Percentiles rank a stretch among this genome's conserved stretches.
These are phyloP conservation scores for Dicentrarchus labrax DNA, from an alignment of 2,113 vertebrate species.

Conservation along the genomic window DNA sequence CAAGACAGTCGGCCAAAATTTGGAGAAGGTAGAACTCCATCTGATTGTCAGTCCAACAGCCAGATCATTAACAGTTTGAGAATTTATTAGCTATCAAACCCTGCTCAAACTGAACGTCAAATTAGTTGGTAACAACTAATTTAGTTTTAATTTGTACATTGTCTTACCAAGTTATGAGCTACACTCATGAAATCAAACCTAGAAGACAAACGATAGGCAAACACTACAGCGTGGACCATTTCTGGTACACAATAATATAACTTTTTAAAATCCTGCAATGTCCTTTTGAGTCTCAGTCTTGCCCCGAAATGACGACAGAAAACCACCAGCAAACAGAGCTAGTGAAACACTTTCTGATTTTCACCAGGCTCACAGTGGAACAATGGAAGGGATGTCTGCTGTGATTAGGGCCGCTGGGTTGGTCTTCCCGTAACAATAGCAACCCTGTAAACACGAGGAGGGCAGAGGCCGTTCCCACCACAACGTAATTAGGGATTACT, in stretches of 20 bases:
- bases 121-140: not conserved
- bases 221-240: not conserved
- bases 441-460: constrained; percentile 62
- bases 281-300: too few species aligned
- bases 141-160: not conserved
- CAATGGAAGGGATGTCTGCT: constrained; percentile 71
- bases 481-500: constrained; percentile 43
- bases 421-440: constrained; percentile 64
- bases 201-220: not conserved
- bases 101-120: not conserved
- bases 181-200: not conserved
- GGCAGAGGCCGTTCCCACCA: constrained; percentile 48
- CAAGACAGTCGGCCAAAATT: not conserved
- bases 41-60: too few species aligned
- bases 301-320: constrained; percentile 10
- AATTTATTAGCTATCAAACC: too few species aligned
- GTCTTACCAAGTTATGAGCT: not conserved
- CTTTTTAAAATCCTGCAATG: too few species aligned
- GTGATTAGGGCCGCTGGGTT: constrained; percentile 39
- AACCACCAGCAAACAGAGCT: constrained; percentile 18
- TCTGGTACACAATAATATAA: not conserved
- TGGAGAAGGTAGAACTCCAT: not conserved
- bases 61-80: too few species aligned
- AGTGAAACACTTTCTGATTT: constrained; percentile 62
- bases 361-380: constrained; percentile 46